Conservation (phyloP, 2,113 vertebrate species). For the Tachysurus vachellii region DNA sequence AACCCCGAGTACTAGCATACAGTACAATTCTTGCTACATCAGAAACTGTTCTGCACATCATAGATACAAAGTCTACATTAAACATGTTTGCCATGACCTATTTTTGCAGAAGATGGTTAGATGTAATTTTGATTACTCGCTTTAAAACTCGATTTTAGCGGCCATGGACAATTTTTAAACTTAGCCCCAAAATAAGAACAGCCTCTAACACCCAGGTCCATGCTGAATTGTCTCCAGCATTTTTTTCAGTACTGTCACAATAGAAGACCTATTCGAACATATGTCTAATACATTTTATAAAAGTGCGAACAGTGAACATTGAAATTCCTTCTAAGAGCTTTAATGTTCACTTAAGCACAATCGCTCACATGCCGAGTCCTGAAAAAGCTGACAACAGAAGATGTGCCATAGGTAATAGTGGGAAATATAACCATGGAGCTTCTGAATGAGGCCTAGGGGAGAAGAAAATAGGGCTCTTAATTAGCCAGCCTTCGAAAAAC, state of each 20-base stretch:
- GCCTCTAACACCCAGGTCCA: too few species aligned
- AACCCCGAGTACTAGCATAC: too few species aligned
- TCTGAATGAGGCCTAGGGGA: slow-evolving; percentile 52
- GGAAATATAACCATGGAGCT: slow-evolving; percentile 49
- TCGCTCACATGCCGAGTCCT: neutral
- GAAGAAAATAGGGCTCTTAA: slow-evolving; percentile 62
- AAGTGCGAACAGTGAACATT: neutral
- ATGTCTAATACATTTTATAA: neutral
- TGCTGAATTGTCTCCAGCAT: too few species aligned
- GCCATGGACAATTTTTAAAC: neutral
- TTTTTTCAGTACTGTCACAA: neutral
- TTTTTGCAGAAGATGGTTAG: neutral
- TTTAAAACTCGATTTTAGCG: neutral
- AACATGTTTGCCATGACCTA: neutral
- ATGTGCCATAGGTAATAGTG: slow-evolving; percentile 27
- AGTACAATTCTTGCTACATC: too few species aligned
- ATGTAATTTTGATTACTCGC: neutral
- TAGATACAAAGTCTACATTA: neutral
- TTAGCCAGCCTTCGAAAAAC: slow-evolving; percentile 59
- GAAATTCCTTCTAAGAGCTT: neutral
- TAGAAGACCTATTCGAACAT: neutral
- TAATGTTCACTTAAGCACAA: neutral
- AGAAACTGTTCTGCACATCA: too few species aligned
- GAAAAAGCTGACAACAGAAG: slow-evolving; percentile 12
- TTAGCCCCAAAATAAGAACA: neutral